Evolutionary conservation across 2,113 vertebrate species (phyloP).

Genomic region (Pseudopipra pipra): DNA sequence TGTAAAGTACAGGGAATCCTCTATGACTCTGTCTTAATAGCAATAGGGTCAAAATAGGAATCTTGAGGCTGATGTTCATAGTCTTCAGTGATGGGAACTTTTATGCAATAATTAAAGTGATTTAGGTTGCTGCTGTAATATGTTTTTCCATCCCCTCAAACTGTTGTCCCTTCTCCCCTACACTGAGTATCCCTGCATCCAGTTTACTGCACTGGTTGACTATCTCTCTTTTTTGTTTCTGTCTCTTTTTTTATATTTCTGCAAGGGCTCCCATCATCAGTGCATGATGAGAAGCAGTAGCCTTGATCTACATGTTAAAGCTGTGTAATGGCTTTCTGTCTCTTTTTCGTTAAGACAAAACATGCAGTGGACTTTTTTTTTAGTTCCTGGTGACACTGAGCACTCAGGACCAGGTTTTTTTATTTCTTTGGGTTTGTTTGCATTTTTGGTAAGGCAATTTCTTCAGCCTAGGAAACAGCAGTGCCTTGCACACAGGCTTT

Average conservation of each 20-base stretch:
- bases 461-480: not conserved
- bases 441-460: not conserved
- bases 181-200: not conserved
- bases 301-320: not conserved
- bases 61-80: not conserved
- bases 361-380: not conserved
- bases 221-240: not conserved
- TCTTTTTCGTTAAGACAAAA: not conserved
- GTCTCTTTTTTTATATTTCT: not conserved
- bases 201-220: not conserved
- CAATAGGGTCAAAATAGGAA: not conserved
- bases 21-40: not conserved
- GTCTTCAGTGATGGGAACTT: not conserved
- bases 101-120: not conserved
- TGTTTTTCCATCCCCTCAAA: not conserved
- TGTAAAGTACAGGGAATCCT: slow-evolving; percentile 37
- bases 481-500: not conserved
- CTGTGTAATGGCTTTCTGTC: not conserved
- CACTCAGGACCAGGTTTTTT: not conserved
- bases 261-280: not conserved
- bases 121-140: not conserved
- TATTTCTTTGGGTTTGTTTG: not conserved
- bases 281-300: not conserved
- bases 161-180: not conserved
- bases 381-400: not conserved